Evolutionary conservation across 2,113 vertebrate species (phyloP).

Genomic region (Actenoides lindsayi): DNA sequence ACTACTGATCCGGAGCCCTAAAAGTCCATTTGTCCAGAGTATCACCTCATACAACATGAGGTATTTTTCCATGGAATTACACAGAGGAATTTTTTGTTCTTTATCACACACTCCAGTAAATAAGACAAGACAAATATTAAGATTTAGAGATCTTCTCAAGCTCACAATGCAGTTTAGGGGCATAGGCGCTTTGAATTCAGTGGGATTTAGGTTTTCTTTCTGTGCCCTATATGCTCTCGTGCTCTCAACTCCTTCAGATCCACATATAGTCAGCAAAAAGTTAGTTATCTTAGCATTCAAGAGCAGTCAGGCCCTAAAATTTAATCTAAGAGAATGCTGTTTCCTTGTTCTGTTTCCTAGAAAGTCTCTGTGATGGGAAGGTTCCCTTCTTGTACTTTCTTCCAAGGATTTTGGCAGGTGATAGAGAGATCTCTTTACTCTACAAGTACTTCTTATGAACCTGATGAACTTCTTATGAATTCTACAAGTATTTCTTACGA

Average conservation of each 20-base stretch:
- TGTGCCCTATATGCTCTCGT: fast-evolving
- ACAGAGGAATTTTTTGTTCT: not conserved
- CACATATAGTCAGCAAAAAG: not conserved
- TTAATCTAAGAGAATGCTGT: not conserved
- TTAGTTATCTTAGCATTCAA: not conserved
- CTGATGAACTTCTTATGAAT: no score
- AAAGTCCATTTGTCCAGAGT: not conserved
- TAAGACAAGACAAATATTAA: not conserved
- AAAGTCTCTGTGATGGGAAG: not conserved
- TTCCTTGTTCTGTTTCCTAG: not conserved
- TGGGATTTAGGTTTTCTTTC: not conserved
- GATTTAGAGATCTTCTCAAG: not conserved
- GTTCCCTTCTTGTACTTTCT: not conserved
- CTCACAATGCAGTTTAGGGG: not conserved
- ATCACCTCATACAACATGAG: not conserved
- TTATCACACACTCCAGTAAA: not conserved
- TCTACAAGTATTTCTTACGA: no score
- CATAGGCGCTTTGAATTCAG: not conserved
- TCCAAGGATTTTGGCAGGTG: not conserved
- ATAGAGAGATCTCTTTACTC: not conserved
- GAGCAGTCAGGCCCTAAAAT: not conserved
- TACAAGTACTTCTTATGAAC: not conserved
- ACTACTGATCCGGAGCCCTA: not conserved
- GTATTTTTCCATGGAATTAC: not conserved
- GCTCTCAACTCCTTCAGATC: not conserved